Evolutionary conservation across 35 echinoderm and acorn worm species (phyloP), one percentile per base, ranked within the genome.

Genomic region (Apostichopus californicus): DNA sequence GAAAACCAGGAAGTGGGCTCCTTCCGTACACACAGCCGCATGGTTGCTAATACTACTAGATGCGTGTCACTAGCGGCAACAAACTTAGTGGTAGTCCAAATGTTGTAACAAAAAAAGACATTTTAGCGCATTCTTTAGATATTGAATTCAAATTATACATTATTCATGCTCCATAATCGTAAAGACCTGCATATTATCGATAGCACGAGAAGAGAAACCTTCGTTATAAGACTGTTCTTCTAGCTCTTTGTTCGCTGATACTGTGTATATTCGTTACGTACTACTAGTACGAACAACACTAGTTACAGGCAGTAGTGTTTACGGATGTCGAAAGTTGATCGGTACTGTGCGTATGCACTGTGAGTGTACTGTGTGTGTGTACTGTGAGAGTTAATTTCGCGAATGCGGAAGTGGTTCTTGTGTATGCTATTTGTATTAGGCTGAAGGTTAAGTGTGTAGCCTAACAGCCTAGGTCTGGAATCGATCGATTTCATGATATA

Each of bases 1-100:
- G 59, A 92, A 96, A 96, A 96, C 92, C 89, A 93, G 95, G 95
- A 96, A 96, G 95, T 96, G 95, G 24, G 66, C 73, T 88, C 25
- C 84, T 26, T 83, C 60, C 63, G 73, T 92, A 72, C 34, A 65
- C 26, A 46, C 61, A 55, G 52, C 73, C 81, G 54, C 55, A 85
- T 85, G 81, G 54, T 85, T 85, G 81, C 57, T 21, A 85, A 11
- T 81, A 68, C 61, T 81, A 68, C 61, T 12, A 61, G 58, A 61
- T 55, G 21, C 11, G 46, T 55, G 56, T 55, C 46, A 87, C 84
- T 57, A 6, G 23, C 28, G 13, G 81, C 15, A 85, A 23, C 57
- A 58, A 57, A 81, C 25, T 3, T 20, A 12, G 81, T 20, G 57
- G 5, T 10, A 59, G 18, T 23, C 20, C 57, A 85, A 55, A 20